phyloP scores from a whole-genome alignment of 2,797 vertebrate genomes.

The Taenioides sp. region DNA sequence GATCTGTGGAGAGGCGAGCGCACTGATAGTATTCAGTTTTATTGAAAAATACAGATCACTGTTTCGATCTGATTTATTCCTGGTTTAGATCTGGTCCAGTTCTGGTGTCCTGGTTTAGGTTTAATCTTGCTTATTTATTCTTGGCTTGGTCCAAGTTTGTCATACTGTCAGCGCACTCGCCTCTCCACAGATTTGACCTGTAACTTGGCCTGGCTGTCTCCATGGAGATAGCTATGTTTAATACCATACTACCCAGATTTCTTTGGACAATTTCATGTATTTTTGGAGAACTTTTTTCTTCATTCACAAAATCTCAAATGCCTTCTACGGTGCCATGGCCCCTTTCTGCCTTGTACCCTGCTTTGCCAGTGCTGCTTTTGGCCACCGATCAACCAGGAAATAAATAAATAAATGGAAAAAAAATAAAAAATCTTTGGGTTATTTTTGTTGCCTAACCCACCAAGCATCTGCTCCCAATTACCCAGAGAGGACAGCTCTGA shows the following conservation, averaged over 20 bases:
- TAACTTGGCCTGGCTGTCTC: too few species aligned
- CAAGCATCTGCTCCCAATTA: constrained; percentile 83
- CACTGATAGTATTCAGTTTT: too few species aligned
- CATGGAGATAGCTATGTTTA: too few species aligned
- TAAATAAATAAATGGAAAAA: constrained; percentile 9
- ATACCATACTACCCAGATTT: background rate
- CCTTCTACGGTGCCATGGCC: constrained; percentile 66
- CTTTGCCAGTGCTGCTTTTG: constrained; percentile 50
- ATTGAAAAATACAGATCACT: too few species aligned
- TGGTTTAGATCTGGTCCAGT: background rate
- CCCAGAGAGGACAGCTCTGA: constrained; percentile 75
- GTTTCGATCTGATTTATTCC: background rate
- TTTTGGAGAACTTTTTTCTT: background rate
- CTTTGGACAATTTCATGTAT: background rate
- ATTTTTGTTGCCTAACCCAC: constrained; percentile 78
- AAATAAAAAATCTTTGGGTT: constrained; percentile 66
- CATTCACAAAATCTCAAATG: constrained; percentile 7
- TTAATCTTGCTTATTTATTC: too few species aligned
- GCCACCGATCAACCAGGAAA: constrained; percentile 61
- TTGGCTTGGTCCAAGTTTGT: too few species aligned
- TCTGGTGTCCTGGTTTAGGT: too few species aligned
- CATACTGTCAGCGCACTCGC: too few species aligned
- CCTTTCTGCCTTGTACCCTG: constrained; percentile 51
- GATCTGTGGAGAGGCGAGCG: too few species aligned
- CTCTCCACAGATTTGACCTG: too few species aligned